Conservation (phyloP, 1,140 invertebrate species). For the Calliopsis andreniformis region DNA sequence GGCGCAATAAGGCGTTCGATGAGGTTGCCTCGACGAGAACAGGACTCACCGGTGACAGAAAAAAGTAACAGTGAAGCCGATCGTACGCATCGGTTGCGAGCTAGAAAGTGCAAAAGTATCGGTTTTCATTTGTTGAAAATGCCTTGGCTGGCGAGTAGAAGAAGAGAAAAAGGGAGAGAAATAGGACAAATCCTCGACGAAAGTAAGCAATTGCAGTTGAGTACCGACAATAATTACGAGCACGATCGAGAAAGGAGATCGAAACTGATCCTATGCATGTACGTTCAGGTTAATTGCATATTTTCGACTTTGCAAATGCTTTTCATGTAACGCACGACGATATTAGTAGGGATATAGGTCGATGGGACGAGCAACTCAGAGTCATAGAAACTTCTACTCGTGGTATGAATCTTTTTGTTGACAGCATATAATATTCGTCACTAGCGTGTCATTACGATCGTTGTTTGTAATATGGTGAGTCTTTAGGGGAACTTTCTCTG, state of each 20-base stretch:
- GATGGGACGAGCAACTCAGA: neutral
- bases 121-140: constrained; percentile 45
- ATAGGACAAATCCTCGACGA: constrained; percentile 65
- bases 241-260: constrained; percentile 46
- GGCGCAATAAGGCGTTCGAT: neutral
- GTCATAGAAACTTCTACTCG: constrained; percentile 7
- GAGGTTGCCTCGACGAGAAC: neutral
- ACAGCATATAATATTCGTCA: constrained; percentile 8
- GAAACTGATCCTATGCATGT: neutral
- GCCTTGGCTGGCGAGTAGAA: neutral
- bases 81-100: constrained; percentile 51
- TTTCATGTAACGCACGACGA: neutral
- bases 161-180: constrained; percentile 39
- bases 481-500: constrained; percentile 20
- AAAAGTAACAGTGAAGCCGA: constrained; percentile 51
- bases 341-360: neutral
- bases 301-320: constrained; percentile 15
- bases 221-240: constrained; percentile 9
- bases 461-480: neutral
- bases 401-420: neutral
- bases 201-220: constrained; percentile 68
- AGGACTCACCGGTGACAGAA: constrained; percentile 32
- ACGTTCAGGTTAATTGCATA: constrained; percentile 34
- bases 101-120: constrained; percentile 72
- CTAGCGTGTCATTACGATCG: constrained; percentile 29